Evolutionary conservation across 1,140 invertebrate species (phyloP).

Genomic region (Arctopsyche grandis): DNA sequence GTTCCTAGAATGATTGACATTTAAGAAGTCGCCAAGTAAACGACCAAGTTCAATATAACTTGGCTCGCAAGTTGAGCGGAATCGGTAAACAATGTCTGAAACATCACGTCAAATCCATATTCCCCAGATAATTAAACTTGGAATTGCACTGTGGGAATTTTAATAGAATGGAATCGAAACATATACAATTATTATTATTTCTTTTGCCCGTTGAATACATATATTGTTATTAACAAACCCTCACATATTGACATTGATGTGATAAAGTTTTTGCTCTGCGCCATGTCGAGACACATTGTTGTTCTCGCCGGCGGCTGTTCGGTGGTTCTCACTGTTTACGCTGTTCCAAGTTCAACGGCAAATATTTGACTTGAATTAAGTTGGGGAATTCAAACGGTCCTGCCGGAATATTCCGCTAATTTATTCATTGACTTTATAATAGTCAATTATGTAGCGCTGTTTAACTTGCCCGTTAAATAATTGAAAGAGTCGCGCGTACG

Average conservation of each 20-base stretch:
- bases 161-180: no score
- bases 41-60: slow-evolving; percentile 3
- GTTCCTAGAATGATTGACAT: not conserved
- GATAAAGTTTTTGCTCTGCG: no score
- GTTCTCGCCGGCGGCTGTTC: not conserved
- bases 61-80: not conserved
- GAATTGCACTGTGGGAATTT: no score
- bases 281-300: slow-evolving; percentile 23
- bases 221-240: no score
- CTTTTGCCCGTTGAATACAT: no score
- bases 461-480: slow-evolving; percentile 21
- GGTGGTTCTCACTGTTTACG: slow-evolving; percentile 27
- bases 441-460: slow-evolving; percentile 31
- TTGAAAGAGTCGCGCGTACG: slow-evolving; percentile 15
- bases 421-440: slow-evolving; percentile 40
- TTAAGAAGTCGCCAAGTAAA: not conserved
- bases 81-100: slow-evolving; percentile 11
- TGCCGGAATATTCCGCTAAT: slow-evolving; percentile 21
- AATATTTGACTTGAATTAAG: slow-evolving; percentile 41
- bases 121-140: no score
- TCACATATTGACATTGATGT: no score
- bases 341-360: slow-evolving; percentile 32
- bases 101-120: not conserved
- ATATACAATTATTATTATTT: no score
- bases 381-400: slow-evolving; percentile 21